Evolutionary conservation across 1,140 invertebrate genomes (phyloP).

Genomic region (Periplaneta americana): DNA sequence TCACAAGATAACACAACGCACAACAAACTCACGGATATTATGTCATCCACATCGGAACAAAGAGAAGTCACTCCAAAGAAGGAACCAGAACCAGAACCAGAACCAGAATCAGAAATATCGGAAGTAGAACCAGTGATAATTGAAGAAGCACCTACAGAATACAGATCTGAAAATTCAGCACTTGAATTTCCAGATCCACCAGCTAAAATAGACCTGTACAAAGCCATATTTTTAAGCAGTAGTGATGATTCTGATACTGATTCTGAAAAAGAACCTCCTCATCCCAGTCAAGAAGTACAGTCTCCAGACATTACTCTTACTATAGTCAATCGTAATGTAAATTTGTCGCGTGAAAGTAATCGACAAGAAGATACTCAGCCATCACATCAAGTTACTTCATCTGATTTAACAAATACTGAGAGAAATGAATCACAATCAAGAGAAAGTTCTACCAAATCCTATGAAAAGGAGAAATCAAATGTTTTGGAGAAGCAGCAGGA

Average conservation of each 20-base stretch:
- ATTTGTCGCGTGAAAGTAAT: conserved; percentile 26
- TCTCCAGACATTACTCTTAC: background rate
- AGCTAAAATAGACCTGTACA: conserved; percentile 57
- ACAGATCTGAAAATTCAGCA: background rate
- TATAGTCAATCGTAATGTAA: too few species aligned
- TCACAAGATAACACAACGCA: background rate
- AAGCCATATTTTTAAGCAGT: conserved; percentile 59
- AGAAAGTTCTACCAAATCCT: background rate
- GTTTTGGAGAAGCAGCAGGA: background rate
- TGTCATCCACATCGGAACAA: background rate
- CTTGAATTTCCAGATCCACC: conserved; percentile 35
- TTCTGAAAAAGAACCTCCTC: conserved; percentile 22
- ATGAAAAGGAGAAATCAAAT: background rate
- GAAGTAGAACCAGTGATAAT: background rate
- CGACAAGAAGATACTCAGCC: conserved; percentile 20
- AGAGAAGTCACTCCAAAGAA: background rate
- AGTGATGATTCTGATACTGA: conserved; percentile 48
- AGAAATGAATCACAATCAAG: conserved; percentile 60
- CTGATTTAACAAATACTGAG: conserved; percentile 39
- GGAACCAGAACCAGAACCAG: background rate
- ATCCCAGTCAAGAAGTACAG: too few species aligned
- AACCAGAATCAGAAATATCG: background rate
- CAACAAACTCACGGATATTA: background rate
- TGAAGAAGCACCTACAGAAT: background rate
- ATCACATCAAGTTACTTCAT: conserved; percentile 29